Conservation (phyloP, 2,888 invertebrate genomes). For the Napeogenes inachia region DNA sequence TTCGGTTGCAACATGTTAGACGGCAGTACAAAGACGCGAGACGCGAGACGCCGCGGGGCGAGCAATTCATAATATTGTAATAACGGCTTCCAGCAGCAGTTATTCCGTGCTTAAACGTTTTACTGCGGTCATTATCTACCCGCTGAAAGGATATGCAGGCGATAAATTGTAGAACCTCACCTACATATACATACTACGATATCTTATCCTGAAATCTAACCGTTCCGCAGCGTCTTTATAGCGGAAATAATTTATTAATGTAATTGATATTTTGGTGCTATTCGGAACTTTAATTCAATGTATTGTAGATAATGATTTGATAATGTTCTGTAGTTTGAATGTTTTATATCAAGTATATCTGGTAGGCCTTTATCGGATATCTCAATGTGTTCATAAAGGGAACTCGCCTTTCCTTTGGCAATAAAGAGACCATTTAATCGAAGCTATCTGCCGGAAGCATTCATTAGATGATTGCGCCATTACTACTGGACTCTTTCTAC, state of each 20-base stretch:
- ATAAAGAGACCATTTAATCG: slow-evolving; percentile 77
- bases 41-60: slow-evolving; percentile 51
- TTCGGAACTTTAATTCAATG: slow-evolving; percentile 10
- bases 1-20: slow-evolving; percentile 8
- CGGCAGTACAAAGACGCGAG: slow-evolving; percentile 37
- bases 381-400: slow-evolving; percentile 71
- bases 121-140: slow-evolving; percentile 77
- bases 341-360: slow-evolving; percentile 4
- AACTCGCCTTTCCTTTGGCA: slow-evolving; percentile 72
- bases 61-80: slow-evolving; percentile 77
- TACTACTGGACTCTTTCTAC: slow-evolving; percentile 67
- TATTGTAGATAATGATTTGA: slow-evolving; percentile 2
- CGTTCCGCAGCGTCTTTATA: slow-evolving; percentile 43
- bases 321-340: not conserved
- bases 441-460: slow-evolving; percentile 76
- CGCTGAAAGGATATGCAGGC: slow-evolving; percentile 77
- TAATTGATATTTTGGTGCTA: slow-evolving; percentile 39
- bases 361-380: slow-evolving; percentile 43
- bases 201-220: slow-evolving; percentile 53
- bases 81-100: slow-evolving; percentile 74
- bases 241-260: slow-evolving; percentile 50
- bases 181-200: slow-evolving; percentile 43
- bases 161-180: slow-evolving; percentile 69
- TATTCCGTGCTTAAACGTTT: slow-evolving; percentile 77
- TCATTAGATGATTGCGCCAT: slow-evolving; percentile 78